Base-by-base conservation (phyloP, 1,140 invertebrate species). In the Drosophila grimshawi region DNA sequence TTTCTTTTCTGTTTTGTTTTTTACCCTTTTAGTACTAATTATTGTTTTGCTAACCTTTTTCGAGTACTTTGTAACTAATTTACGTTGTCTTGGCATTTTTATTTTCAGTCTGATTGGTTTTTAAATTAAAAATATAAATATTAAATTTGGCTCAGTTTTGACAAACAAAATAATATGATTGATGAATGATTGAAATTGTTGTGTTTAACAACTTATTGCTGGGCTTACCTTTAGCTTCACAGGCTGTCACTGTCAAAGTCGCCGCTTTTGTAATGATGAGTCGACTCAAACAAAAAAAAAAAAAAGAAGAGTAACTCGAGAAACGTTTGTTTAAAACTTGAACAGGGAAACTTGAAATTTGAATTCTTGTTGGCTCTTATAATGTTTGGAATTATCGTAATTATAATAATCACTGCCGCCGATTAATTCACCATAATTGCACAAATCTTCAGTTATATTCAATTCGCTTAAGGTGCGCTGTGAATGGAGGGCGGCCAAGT, bases 371-470 rank as follows among this genome's bases (percentile, higher is more conserved):
- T 46, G 46, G 48, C 61, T 65, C 30, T 39, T 70, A 41, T 30
- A 39, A 4, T 56, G 8, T 41, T 57, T 3, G 27, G 30, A 10
- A 35, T 65, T 43, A 5, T 45, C 10, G 6, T 7, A 41, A 7
- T 59, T 29, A 10, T 10, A 65, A 5, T 37, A 19, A 10, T 51
- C 80, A 86, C 78, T 69, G 67, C 90, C 81, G 60, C 86, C 86
- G 74, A 92, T 92, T 75, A 92, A 69, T 90, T 92, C 90, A 70
- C 86, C 83, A 83, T 92, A 91, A 90, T 91, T 91, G 63, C 90
- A 86, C 53, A 91, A 59, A 90, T 92, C 86, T 86, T 92, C 79
- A 83, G 76, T 86, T 89, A 89, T 83, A 81, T 82, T 90, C 60
- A 91, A 76, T 74, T 88, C 80, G 69, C 90, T 91, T 35, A 65